Base-by-base conservation (phyloP, 2,113 vertebrate genomes). In the Anoplopoma fimbria region DNA sequence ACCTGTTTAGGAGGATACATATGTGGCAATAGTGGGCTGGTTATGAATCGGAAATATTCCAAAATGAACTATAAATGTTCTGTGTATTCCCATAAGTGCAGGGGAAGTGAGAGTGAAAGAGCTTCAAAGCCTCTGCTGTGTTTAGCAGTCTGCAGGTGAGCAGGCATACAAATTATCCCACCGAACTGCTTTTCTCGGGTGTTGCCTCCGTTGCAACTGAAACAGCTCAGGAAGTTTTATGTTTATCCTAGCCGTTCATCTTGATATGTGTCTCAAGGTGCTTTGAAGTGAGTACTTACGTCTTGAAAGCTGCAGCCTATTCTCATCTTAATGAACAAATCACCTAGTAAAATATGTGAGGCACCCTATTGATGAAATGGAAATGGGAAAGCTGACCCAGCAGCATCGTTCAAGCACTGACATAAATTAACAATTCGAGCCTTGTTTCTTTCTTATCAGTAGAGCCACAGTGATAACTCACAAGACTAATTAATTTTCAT, bases 331-430 rank as follows among this genome's bases (percentile, higher is more conserved):
- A 91, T 94, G 87, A 92, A 90, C 87, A 90, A 92, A 92, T 92
- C 83, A 84, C 85, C 81, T 78, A 87, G 89, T 92, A 84, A 91
- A 94, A 92, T 92, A 91, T 88, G 81, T 45, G 81, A 79, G 81
- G 79, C 70, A 42, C 74, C 77, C 76, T 91, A 94, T 89, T 93
- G 92, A 95, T 91, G 89, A 62, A 89, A 87, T 90, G 84, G 89
- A 92, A 93, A 93, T 87, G 81, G 79, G 49, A 91, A 81, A 69
- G 93, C 93, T 94, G 94, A 94, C 85, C 87, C 78, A 89, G 93
- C 90, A 88, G 76, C 85, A 77, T 85, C 51, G 57, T 63, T 87
- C 81, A 74, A 86, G 88, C 78, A 69, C 74, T 31, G 84, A 91
- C 79, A 89, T 94, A 87, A 91, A 94, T 93, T 80, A 90, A 64